These are phyloP conservation scores for Chrysolina americana DNA, from an alignment of 2,888 invertebrate species.

Conservation along the genomic window DNA sequence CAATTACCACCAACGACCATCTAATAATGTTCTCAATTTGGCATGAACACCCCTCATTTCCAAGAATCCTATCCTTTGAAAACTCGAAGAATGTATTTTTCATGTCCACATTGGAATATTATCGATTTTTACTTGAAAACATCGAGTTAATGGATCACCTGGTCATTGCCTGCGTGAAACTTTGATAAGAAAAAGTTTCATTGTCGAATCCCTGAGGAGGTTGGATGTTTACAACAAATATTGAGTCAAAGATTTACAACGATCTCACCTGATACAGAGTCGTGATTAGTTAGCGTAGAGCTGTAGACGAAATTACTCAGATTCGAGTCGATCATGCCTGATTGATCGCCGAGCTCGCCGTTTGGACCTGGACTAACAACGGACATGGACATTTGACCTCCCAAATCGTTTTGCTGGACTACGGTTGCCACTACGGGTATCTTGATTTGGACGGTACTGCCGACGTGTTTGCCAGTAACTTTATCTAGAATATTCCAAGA, in stretches of 20 bases:
- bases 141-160: no score
- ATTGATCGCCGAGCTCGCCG: conserved; percentile 47
- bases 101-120: no score
- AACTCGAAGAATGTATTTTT: no score
- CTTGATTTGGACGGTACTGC: conserved; percentile 67
- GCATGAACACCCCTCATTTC: no score
- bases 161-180: no score
- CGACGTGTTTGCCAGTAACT: conserved; percentile 48
- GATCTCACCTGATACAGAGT: conserved; percentile 29
- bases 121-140: no score
- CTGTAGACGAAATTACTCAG: conserved; percentile 50
- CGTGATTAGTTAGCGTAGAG: conserved; percentile 46
- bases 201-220: no score
- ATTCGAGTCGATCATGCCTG: conserved; percentile 38
- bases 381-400: conserved; percentile 65
- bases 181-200: no score
- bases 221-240: no score
- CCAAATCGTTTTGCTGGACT: conserved; percentile 64
- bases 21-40: no score
- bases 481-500: conserved; percentile 36
- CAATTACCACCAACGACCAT: no score
- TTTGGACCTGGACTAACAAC: conserved; percentile 66
- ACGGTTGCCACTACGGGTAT: conserved; percentile 69
- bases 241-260: not conserved
- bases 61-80: no score